Evolutionary conservation across 2,113 vertebrate species (phyloP).

Genomic region (Ginglymostoma cirratum): DNA sequence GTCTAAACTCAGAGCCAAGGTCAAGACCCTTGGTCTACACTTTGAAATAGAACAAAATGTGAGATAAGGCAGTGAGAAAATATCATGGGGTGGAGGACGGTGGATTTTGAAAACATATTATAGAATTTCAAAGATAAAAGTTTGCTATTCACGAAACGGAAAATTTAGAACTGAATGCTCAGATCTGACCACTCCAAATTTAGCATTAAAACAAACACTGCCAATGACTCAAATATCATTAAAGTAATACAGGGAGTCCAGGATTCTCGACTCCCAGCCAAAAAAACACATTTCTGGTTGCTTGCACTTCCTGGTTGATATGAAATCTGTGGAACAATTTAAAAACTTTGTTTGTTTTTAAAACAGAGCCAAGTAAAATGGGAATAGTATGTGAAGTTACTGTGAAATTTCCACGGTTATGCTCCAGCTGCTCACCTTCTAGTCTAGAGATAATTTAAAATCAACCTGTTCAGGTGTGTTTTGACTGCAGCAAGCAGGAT

Average conservation of each 20-base stretch:
- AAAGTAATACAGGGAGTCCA: not conserved
- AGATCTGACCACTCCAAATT: constrained; percentile 10
- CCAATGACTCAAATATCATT: not conserved
- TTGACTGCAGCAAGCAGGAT: too few relatives aligned
- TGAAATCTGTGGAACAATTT: not conserved
- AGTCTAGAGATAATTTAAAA: too few relatives aligned
- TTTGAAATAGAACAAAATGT: not conserved
- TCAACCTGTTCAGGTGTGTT: too few relatives aligned
- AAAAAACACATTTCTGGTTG: not conserved
- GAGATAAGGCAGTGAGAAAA: not conserved
- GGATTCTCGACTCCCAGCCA: not conserved
- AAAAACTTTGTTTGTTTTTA: not conserved
- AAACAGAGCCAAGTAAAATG: not conserved
- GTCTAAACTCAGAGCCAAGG: not conserved
- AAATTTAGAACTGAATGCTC: not conserved
- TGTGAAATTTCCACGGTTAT: not conserved
- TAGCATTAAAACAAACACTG: not conserved
- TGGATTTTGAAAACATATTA: not conserved
- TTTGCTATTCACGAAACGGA: not conserved
- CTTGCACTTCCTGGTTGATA: not conserved
- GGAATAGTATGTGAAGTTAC: not conserved
- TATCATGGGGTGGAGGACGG: not conserved
- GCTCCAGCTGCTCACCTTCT: not conserved
- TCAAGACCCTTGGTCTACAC: not conserved
- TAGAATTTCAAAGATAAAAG: not conserved